Evolutionary conservation across 2,113 vertebrate species (phyloP).

Genomic region (Merops nubicus): DNA sequence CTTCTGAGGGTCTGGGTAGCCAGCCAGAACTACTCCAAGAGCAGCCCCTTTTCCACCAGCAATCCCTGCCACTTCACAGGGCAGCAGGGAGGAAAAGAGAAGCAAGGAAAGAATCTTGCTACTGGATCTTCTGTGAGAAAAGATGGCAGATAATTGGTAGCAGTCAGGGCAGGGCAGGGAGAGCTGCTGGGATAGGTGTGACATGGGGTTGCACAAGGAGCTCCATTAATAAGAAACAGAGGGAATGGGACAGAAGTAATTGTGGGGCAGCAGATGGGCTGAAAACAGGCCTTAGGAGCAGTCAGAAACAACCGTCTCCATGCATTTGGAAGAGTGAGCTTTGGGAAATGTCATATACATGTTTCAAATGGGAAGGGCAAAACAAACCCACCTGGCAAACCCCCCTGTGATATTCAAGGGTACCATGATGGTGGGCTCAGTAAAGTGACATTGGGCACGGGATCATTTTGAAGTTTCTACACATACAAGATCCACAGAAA

Average conservation of each 20-base stretch:
- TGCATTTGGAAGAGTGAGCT: neutral
- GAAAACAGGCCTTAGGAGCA: neutral
- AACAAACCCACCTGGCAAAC: neutral
- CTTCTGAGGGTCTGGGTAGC: neutral
- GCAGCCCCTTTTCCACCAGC: neutral
- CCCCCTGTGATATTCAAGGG: neutral
- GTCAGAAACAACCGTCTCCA: neutral
- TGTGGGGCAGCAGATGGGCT: neutral
- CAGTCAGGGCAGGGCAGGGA: neutral
- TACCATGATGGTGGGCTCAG: neutral
- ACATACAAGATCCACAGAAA: neutral
- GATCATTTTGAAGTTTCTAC: neutral
- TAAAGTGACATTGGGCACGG: neutral
- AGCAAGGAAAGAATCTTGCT: neutral
- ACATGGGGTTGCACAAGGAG: conserved; percentile 4
- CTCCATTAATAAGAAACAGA: neutral
- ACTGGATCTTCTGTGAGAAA: neutral
- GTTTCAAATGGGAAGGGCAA: neutral
- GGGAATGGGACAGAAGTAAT: neutral
- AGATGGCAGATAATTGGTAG: neutral
- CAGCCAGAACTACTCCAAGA: neutral
- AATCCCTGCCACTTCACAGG: neutral
- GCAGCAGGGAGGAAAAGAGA: neutral
- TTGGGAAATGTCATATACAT: neutral
- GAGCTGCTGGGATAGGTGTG: neutral